phyloP scores from a whole-genome alignment of 2,797 vertebrate genomes.

The Catamblyrhynchus diadema region DNA sequence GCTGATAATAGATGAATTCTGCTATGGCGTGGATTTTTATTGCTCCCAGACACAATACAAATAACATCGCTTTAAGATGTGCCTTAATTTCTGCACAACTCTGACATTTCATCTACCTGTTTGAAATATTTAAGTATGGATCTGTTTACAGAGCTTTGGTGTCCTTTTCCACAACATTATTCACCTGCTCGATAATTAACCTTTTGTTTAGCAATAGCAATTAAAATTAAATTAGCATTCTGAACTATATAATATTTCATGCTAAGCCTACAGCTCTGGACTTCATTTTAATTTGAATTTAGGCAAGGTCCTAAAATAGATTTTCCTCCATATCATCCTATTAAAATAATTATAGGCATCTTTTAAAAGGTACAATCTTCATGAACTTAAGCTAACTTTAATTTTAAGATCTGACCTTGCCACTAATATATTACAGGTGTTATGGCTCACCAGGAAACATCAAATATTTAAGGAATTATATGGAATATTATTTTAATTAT shows the following conservation, averaged over 20 bases:
- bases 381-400: neutral
- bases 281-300: neutral
- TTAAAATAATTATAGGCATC: neutral
- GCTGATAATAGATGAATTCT: neutral
- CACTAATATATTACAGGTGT: neutral
- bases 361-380: neutral
- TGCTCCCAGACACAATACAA: neutral
- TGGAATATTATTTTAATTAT: neutral
- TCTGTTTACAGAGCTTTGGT: neutral
- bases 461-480: neutral
- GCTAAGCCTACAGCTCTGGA: neutral
- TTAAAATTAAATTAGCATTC: constrained; percentile 16
- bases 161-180: constrained; percentile 10
- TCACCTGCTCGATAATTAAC: constrained; percentile 27
- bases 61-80: neutral
- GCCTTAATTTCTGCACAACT: neutral
- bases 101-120: neutral
- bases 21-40: neutral
- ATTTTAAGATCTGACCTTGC: neutral
- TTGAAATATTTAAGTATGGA: neutral
- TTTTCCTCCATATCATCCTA: neutral
- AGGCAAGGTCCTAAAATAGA: neutral
- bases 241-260: neutral
- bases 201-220: constrained; percentile 12
- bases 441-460: neutral